Evolutionary conservation across 92 coral and sea anemone genomes (phyloP).

Genomic region (Zoanthus solanderi): DNA sequence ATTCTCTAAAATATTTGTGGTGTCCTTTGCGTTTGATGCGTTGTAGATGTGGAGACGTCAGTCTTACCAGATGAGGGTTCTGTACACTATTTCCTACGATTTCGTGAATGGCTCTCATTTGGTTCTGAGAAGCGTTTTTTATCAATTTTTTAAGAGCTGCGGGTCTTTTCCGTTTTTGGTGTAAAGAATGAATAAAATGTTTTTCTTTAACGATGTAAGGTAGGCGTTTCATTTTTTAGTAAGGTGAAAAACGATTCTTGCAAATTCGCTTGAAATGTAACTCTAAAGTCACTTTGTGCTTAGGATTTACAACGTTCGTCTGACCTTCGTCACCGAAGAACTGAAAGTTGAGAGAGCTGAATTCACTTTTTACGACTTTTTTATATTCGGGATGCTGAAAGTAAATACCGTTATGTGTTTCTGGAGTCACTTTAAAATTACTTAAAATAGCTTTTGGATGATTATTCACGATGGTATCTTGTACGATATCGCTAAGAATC

Average conservation of each 20-base stretch:
- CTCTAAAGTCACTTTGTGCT: neutral
- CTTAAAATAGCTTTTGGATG: neutral
- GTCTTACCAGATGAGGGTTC: too few species aligned
- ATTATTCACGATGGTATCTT: neutral
- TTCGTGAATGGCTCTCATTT: too few species aligned
- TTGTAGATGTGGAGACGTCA: too few species aligned
- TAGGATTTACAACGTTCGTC: slow-evolving; percentile 5
- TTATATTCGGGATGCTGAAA: neutral
- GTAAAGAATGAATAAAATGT: too few species aligned
- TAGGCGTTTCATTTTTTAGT: neutral
- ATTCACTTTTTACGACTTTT: neutral
- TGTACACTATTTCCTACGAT: too few species aligned
- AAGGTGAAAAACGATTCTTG: neutral
- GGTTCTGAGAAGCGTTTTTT: too few species aligned
- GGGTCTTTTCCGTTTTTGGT: too few species aligned
- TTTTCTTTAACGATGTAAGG: too few species aligned
- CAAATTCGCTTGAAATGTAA: neutral
- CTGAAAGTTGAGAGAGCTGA: neutral
- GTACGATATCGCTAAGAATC: neutral
- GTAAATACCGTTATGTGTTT: neutral
- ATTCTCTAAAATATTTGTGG: too few species aligned
- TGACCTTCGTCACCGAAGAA: slow-evolving; percentile 16
- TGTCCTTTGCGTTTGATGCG: too few species aligned
- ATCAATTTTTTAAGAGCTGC: too few species aligned
- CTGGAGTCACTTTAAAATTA: neutral